These are phyloP conservation scores for Apteryx mantelli DNA, from an alignment of 2,113 vertebrate species.

Conservation along the genomic window DNA sequence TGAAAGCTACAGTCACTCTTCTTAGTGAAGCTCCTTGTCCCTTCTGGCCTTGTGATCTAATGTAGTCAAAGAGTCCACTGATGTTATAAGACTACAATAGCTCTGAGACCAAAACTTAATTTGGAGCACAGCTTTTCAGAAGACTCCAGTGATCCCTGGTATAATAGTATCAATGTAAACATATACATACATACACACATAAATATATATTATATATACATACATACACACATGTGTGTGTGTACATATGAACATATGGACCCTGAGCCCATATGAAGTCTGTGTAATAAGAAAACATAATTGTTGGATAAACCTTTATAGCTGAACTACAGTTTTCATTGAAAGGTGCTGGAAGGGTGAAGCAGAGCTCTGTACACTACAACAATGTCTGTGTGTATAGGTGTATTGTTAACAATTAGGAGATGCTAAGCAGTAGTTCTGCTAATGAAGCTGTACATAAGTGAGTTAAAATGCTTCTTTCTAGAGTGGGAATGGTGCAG, in stretches of 20 bases:
- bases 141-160: accelerated
- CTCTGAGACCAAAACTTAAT: background rate
- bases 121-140: background rate
- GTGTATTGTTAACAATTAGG: background rate
- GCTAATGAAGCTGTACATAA: accelerated
- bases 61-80: background rate
- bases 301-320: background rate
- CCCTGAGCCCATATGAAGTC: background rate
- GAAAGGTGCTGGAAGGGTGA: background rate
- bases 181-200: background rate
- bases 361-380: background rate
- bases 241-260: background rate
- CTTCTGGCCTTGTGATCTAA: background rate
- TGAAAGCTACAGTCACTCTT: background rate
- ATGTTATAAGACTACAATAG: background rate
- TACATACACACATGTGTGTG: background rate
- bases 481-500: background rate
- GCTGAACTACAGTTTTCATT: background rate
- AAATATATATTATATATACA: background rate
- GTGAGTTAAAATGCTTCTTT: background rate
- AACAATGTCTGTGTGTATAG: background rate
- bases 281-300: background rate
- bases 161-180: background rate
- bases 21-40: background rate
- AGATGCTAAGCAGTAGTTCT: background rate